Evolutionary conservation across 37 sponge, comb jelly and placozoan genomes (phyloP), one percentile per base, ranked within the genome.

Genomic region (Spongilla lacustris): DNA sequence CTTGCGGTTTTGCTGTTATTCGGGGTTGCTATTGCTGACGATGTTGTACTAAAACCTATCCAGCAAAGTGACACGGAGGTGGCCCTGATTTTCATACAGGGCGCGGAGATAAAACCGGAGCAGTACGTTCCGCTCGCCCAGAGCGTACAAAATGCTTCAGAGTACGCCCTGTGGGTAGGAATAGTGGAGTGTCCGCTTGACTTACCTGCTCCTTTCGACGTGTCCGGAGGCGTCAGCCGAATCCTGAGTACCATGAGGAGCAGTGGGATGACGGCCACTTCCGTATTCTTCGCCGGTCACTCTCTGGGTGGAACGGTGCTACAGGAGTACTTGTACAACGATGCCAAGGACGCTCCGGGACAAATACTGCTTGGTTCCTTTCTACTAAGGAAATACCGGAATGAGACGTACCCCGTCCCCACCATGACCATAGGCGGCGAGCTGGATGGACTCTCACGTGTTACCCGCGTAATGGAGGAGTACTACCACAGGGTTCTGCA

Each of bases 361-460:
- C 93, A 91, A 68, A 85, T 96, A 26, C 81, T 96, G 0, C 81
- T 96, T 89, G 91, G 91, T 2, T 84, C 96, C 0, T 93, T 88
- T 71, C 36, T 96, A 21, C 36, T 68, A 24, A 34, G 89, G 19
- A 88, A 87, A 37, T 87, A 88, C 30, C 66, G 83, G 19, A 91
- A 79, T 22, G 66, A 21, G 36, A 79, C 86, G 32, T 96, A 87
- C 36, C 84, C 87, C 69, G 87, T 93, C 27, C 76, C 91, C 10
- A 93, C 93, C 12, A 58, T 96, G 35, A 90, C 96, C 25, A 68
- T 96, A 49, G 89, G 96, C 1, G 96, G 96, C 21, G 96, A 96
- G 69, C 81, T 93, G 48, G 96, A 96, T 50, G 96, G 96, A 2
- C 80, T 96, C 29, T 70, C 50, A 73, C 83, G 91, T 13, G 91